Percentiles rank a stretch among this genome's conserved stretches.
Conservation (phyloP, 2,113 vertebrate species). For the Etheostoma spectabile region DNA sequence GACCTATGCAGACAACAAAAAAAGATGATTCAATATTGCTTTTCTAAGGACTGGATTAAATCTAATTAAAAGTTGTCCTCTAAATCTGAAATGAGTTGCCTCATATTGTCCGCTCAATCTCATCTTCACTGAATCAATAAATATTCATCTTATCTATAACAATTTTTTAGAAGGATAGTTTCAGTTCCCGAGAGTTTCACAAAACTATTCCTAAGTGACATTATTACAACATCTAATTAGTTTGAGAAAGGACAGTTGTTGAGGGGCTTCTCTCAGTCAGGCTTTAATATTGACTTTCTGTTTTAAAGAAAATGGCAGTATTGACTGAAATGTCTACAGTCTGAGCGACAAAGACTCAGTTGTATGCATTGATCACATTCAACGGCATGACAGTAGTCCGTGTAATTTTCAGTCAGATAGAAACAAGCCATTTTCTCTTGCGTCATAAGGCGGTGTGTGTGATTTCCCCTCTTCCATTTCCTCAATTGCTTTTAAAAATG, state of each 20-base stretch:
- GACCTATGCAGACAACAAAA: background rate
- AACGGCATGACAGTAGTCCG: background rate
- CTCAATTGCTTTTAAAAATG: background rate
- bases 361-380: background rate
- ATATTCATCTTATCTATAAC: background rate
- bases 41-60: background rate
- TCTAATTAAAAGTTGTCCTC: background rate
- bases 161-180: background rate
- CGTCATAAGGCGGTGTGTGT: constrained; percentile 13
- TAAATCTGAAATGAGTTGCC: constrained; percentile 18
- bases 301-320: constrained; percentile 43
- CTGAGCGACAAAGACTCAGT: constrained; percentile 26
- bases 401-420: constrained; percentile 26
- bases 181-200: background rate
- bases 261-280: background rate
- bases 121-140: constrained; percentile 2
- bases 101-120: background rate
- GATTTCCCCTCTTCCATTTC: constrained; percentile 36
- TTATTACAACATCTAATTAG: constrained; percentile 21
- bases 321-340: constrained; percentile 22
- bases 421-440: constrained; percentile 24
- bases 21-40: background rate
- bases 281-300: constrained; percentile 27
- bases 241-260: constrained; percentile 6
- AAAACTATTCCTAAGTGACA: background rate